These are phyloP conservation scores for Cheirogaleus medius DNA, from an alignment of 2,113 vertebrate species.

Conservation along the genomic window DNA sequence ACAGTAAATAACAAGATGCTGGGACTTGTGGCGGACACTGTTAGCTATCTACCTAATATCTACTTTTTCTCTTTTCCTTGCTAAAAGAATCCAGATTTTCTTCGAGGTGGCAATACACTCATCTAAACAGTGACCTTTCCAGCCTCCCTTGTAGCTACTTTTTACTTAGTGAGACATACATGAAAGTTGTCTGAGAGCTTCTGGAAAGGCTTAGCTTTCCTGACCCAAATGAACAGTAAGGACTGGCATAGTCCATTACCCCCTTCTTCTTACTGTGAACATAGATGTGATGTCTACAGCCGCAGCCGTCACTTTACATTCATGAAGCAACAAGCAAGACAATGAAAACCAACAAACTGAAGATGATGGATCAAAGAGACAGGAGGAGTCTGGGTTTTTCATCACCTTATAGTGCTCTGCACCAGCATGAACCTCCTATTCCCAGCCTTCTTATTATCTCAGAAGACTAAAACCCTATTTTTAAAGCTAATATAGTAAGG, in stretches of 20 bases:
- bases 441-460: not conserved
- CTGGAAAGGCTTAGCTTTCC: not conserved
- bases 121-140: not conserved
- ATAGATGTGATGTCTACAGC: not conserved
- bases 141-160: not conserved
- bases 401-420: not conserved
- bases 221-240: not conserved
- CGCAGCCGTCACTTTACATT: not conserved
- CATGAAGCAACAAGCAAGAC: not conserved
- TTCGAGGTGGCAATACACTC: not conserved
- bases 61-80: not conserved
- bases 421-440: not conserved
- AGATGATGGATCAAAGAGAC: not conserved
- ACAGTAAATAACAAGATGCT: not conserved
- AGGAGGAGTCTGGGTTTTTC: not conserved
- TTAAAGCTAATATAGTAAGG: not conserved
- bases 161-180: not conserved
- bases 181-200: not conserved
- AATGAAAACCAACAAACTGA: not conserved
- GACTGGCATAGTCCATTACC: not conserved
- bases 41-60: not conserved
- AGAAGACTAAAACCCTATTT: slow-evolving; percentile 9
- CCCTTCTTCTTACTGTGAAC: not conserved
- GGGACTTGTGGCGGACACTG: not conserved
- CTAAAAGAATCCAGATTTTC: slow-evolving; percentile 35